phyloP scores from a whole-genome alignment of 2,113 vertebrate genomes.

The Athene cunicularia region DNA sequence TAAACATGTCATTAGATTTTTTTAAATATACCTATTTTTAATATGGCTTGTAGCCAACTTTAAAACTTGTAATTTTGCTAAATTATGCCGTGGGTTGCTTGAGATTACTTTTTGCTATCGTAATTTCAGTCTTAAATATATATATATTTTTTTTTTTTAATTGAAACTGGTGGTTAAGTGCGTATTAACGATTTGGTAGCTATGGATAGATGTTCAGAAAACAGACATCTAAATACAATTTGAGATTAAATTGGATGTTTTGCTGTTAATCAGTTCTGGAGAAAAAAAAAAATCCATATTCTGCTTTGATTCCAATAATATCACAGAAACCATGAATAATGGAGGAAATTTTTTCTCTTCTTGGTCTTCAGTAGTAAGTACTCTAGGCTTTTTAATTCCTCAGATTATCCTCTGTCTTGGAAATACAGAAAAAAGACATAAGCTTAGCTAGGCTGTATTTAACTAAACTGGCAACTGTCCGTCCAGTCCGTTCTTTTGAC shows the following conservation, averaged over 20 bases:
- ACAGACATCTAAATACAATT: neutral
- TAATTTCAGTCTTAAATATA: neutral
- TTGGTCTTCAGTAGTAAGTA: neutral
- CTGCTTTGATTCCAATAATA: neutral
- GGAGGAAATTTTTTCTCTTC: neutral
- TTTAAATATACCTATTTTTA: neutral
- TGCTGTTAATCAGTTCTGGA: neutral
- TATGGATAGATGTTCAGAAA: neutral
- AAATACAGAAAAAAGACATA: neutral
- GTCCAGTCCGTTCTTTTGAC: no score
- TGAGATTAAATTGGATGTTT: neutral
- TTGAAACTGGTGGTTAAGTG: neutral
- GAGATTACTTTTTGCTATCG: neutral
- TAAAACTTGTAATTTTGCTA: neutral
- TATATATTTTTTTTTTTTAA: neutral
- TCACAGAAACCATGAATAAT: neutral
- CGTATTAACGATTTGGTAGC: neutral
- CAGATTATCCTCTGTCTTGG: neutral
- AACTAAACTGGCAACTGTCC: neutral
- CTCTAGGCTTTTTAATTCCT: neutral
- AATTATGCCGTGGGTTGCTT: neutral
- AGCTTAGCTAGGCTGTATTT: neutral
- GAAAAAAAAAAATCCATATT: neutral
- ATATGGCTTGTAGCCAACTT: neutral
- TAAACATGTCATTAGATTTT: slow-evolving; percentile 18